Evolutionary conservation across 2,888 invertebrate species (phyloP), one percentile per base, ranked within the genome.

Genomic region (Eumacrocentrus americanus): DNA sequence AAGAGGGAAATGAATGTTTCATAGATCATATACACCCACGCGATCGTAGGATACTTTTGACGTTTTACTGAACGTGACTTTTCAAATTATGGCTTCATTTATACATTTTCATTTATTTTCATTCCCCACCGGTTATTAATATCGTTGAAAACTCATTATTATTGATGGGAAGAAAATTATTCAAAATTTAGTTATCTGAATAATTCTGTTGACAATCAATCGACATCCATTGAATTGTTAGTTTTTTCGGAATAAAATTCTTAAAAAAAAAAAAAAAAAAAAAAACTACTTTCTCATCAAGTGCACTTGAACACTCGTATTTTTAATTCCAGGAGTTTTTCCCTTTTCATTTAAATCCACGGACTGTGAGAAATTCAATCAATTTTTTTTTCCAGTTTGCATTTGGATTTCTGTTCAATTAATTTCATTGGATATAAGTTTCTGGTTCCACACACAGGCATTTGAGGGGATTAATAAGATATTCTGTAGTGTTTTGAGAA

Each of bases 21-120:
- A 29, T 29, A 29, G 4, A 29, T 6, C 11, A 23, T 38, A 50
- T 47, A 12, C 67, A 64, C 67, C 72, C 70, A 72, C 71, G 67
- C 67, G 46, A 25, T 12, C 46, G 69, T 54, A 61, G 59, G 55
- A 58, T 54, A 63, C 66, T 64, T 72, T 73, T 73, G 73, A 73
- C 73, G 72, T 71, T 71, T 72, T 71, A 62, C 59, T 63, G 60
- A 59, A 46, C 53, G 47, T 64, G 66, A 63, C 61, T 67, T 63
- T 54, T 62, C 20, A 40, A 34, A 23, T 22, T 7, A 37, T 16
- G 14, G n/a, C 25, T 3, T 23, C 47, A 42, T 47, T n/a, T 37
- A n/a, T 44, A 12, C 40, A 29, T 7, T 47, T 16, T 23, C 51
- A 5, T 23, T 51, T 51, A 18, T 54, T 20, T 18, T 34, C 23